Evolutionary conservation across 1,140 invertebrate genomes (phyloP).

Genomic region (Apocrypta bakeri): DNA sequence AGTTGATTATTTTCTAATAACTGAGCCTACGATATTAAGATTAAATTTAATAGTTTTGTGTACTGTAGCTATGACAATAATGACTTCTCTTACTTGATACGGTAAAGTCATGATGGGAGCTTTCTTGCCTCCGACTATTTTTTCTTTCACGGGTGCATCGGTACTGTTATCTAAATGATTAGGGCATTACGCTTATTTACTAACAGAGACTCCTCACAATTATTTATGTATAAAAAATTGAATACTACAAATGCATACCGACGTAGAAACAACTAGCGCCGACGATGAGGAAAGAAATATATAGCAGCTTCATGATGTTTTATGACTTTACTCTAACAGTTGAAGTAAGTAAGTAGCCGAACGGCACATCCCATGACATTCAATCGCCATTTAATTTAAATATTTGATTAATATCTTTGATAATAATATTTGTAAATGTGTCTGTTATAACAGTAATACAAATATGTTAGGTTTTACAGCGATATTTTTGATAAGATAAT

Average conservation of each 20-base stretch:
- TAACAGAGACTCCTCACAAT: too few relatives aligned
- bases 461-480: not conserved
- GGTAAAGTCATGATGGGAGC: not conserved
- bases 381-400: too few relatives aligned
- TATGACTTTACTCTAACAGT: too few relatives aligned
- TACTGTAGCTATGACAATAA: not conserved
- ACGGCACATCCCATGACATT: not conserved
- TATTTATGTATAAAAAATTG: not conserved
- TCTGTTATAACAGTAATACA: too few relatives aligned
- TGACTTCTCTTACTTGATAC: slow-evolving; percentile 6
- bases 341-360: not conserved
- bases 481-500: not conserved
- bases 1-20: slow-evolving; percentile 22
- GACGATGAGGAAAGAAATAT: not conserved
- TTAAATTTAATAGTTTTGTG: not conserved
- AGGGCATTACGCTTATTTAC: not conserved
- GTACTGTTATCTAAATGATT: not conserved
- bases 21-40: slow-evolving; percentile 25
- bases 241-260: not conserved
- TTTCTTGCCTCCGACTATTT: slow-evolving; percentile 20
- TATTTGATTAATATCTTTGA: not conserved
- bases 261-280: not conserved
- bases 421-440: not conserved
- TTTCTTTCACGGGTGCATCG: not conserved
- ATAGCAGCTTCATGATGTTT: not conserved